phyloP scores from a whole-genome alignment of 2,113 vertebrate genomes.

The Pseudorhombus dupliciocellatus region DNA sequence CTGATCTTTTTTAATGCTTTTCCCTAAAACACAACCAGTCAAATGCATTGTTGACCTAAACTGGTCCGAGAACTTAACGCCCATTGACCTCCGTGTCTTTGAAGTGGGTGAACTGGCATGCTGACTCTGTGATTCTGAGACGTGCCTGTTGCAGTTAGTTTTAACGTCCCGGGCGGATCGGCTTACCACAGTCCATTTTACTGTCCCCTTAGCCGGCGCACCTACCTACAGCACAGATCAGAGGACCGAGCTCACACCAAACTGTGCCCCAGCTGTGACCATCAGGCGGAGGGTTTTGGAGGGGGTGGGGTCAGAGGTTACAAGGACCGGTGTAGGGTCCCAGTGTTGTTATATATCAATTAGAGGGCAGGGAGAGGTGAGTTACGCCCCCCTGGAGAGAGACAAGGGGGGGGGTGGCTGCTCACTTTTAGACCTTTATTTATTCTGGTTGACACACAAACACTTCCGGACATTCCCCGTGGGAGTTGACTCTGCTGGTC shows the following conservation, averaged over 20 bases:
- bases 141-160: slow-evolving; percentile 64
- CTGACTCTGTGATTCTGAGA: slow-evolving; percentile 60
- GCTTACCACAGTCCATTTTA: slow-evolving; percentile 69
- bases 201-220: slow-evolving; percentile 55
- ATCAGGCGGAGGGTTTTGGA: slow-evolving; percentile 33
- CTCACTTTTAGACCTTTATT: slow-evolving; percentile 57
- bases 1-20: slow-evolving; percentile 1
- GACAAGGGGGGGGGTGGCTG: slow-evolving; percentile 36
- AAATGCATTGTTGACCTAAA: slow-evolving; percentile 53
- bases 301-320: slow-evolving; percentile 53
- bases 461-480: slow-evolving; percentile 14
- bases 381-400: slow-evolving; percentile 40
- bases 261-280: slow-evolving; percentile 66
- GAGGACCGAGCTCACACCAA: slow-evolving; percentile 59
- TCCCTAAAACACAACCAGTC: slow-evolving; percentile 21
- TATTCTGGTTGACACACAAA: slow-evolving; percentile 47
- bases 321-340: slow-evolving; percentile 46
- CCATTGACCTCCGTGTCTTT: slow-evolving; percentile 61
- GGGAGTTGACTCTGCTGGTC: slow-evolving; percentile 5
- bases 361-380: slow-evolving; percentile 49
- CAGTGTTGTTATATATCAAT: slow-evolving; percentile 77
- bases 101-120: slow-evolving; percentile 53
- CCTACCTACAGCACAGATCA: slow-evolving; percentile 78
- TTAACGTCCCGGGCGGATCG: slow-evolving; percentile 57
- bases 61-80: slow-evolving; percentile 43